phyloP scores from a whole-genome alignment of 2,113 vertebrate species.

The Motacilla alba region DNA sequence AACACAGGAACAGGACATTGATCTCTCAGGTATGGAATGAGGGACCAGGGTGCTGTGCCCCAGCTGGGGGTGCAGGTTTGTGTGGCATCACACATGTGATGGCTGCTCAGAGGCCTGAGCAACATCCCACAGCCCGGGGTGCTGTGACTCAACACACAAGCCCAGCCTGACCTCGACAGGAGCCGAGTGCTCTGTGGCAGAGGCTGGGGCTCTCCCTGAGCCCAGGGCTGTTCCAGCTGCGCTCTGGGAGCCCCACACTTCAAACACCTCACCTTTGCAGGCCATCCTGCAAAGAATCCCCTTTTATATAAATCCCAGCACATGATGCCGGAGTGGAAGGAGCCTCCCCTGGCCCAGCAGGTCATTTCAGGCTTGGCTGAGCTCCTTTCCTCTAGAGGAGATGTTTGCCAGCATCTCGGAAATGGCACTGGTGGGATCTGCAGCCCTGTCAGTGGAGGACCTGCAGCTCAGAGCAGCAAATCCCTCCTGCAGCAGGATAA shows the following conservation, averaged over 20 bases:
- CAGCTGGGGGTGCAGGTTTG: background rate
- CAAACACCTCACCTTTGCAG: fast-evolving
- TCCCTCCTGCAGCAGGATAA: background rate
- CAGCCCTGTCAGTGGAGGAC: background rate
- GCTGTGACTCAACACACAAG: background rate
- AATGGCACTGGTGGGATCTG: background rate
- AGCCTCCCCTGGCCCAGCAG: background rate
- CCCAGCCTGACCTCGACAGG: background rate
- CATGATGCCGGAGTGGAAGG: background rate
- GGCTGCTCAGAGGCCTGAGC: background rate
- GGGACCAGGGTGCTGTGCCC: background rate
- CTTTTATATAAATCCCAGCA: background rate
- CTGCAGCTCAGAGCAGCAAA: background rate
- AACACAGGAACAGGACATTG: background rate
- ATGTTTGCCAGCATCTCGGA: constrained; percentile 29
- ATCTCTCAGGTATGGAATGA: background rate
- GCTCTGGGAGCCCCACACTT: background rate
- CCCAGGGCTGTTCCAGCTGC: fast-evolving
- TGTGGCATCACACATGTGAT: background rate
- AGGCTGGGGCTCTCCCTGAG: background rate
- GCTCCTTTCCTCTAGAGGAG: background rate
- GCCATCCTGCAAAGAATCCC: background rate
- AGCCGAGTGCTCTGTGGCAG: background rate
- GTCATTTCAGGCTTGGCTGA: constrained; percentile 41
- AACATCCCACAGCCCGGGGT: background rate